Evolutionary conservation across 1,140 invertebrate species (phyloP).

Genomic region (Drosophila oshimai): DNA sequence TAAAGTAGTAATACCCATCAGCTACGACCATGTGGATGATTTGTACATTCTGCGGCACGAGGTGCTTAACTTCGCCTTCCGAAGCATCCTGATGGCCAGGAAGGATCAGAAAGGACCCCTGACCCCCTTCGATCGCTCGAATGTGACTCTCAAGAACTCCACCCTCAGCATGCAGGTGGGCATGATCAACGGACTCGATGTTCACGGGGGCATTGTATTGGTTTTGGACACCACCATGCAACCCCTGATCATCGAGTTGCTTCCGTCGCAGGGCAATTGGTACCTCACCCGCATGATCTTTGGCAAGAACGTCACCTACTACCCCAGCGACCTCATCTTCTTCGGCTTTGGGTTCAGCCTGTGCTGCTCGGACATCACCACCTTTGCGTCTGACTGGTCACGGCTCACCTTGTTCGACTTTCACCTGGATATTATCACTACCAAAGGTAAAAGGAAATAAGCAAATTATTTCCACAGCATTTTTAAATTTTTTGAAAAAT

Average conservation of each 20-base stretch:
- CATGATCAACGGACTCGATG: background rate
- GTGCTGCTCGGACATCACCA: slow-evolving; percentile 23
- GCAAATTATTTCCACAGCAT: too few relatives aligned
- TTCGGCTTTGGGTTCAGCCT: slow-evolving; percentile 24
- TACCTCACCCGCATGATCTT: background rate
- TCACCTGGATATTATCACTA: slow-evolving; percentile 22
- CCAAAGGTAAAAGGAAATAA: too few relatives aligned
- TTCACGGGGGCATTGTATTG: background rate
- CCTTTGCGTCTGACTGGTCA: background rate
- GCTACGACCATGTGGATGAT: background rate
- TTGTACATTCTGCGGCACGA: slow-evolving; percentile 11
- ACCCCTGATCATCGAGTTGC: background rate
- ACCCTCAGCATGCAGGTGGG: background rate
- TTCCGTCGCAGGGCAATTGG: slow-evolving; percentile 28
- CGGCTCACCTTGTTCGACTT: slow-evolving; percentile 10
- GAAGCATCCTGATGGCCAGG: background rate
- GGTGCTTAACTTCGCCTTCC: background rate
- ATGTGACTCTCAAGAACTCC: background rate
- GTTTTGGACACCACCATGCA: background rate
- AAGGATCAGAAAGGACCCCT: accelerated
- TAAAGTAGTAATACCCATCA: too few relatives aligned
- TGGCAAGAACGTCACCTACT: background rate
- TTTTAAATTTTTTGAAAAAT: too few relatives aligned
- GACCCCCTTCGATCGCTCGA: background rate
- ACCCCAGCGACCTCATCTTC: background rate